Evolutionary conservation across 53 echinoderm and acorn worm species (phyloP).

Genomic region (Luidia sarsii): DNA sequence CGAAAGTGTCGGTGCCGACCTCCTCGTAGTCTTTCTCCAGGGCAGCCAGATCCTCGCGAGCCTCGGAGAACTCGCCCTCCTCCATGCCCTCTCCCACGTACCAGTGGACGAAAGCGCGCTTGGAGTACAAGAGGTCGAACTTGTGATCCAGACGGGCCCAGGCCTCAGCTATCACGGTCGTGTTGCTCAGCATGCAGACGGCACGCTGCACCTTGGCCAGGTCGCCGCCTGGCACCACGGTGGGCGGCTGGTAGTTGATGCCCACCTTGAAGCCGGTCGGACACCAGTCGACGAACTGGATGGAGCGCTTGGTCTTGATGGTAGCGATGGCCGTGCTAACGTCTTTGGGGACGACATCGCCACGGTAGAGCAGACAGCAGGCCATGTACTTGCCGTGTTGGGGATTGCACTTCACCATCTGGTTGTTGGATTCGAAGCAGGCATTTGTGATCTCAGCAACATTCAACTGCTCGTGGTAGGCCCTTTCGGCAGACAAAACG

Average conservation of each 20-base stretch:
- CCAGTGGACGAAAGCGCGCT: slow-evolving; percentile 98
- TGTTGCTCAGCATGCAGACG: slow-evolving; percentile 98
- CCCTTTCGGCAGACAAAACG: slow-evolving; percentile 84
- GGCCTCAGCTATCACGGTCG: slow-evolving; percentile 95
- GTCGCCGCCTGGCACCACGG: slow-evolving; percentile 95
- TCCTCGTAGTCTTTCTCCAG: slow-evolving; percentile 91
- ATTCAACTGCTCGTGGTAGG: slow-evolving; percentile 87
- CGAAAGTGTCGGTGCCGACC: slow-evolving; percentile 41
- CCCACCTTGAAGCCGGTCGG: slow-evolving; percentile 98
- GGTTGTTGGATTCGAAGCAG: slow-evolving; percentile 70
- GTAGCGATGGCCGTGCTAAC: slow-evolving; percentile 48
- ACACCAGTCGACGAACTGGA: slow-evolving; percentile 99
- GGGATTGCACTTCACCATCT: slow-evolving; percentile 94
- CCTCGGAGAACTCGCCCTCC: slow-evolving; percentile 96
- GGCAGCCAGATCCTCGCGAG: slow-evolving; percentile 92
- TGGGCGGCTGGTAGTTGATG: slow-evolving; percentile 97
- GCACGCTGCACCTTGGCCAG: slow-evolving; percentile 96
- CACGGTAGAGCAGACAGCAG: slow-evolving; percentile 87
- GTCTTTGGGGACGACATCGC: slow-evolving; percentile 96
- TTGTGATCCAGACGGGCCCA: slow-evolving; percentile 98
- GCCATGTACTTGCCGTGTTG: slow-evolving; percentile 99
- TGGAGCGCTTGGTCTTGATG: slow-evolving; percentile 86
- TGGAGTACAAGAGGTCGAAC: slow-evolving; percentile 98
- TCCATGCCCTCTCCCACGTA: slow-evolving; percentile 99
- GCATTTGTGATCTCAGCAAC: slow-evolving; percentile 83